Percentiles rank a stretch among this genome's conserved stretches.
Evolutionary conservation across 1,140 invertebrate genomes (phyloP).

Genomic region (Drosophila cardini): DNA sequence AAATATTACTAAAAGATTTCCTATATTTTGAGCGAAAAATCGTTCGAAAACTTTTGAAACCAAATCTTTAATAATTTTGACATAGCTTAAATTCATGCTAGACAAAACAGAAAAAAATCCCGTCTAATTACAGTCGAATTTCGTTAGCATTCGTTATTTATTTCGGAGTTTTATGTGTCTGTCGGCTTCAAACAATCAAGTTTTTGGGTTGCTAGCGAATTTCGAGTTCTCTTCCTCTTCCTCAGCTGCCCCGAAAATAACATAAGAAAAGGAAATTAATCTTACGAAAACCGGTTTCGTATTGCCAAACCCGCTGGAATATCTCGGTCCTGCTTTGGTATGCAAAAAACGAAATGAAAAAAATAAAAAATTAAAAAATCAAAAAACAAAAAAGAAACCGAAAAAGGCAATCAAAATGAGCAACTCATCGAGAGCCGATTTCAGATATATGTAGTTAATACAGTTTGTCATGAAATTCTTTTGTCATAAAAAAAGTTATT

Average conservation of each 20-base stretch:
- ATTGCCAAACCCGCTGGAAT: constrained; percentile 27
- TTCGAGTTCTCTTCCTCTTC: constrained; percentile 24
- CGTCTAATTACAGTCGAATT: not conserved
- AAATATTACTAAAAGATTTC: too few species aligned
- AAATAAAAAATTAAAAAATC: not conserved
- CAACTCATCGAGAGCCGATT: constrained; percentile 5
- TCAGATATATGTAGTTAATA: constrained; percentile 9
- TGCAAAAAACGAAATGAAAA: constrained; percentile 8
- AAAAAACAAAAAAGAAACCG: constrained; percentile 3
- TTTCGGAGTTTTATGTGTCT: not conserved
- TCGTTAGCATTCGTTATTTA: constrained; percentile 15
- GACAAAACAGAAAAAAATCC: not conserved
- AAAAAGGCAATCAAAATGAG: constrained; percentile 25
- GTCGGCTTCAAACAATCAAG: constrained; percentile 26
- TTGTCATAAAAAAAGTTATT: too few species aligned
- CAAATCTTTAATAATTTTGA: too few species aligned
- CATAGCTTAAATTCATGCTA: too few species aligned
- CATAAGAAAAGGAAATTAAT: constrained; percentile 41
- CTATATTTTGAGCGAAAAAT: too few species aligned
- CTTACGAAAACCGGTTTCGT: constrained; percentile 35
- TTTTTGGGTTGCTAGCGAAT: constrained; percentile 39
- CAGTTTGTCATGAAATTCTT: too few species aligned
- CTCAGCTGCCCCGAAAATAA: constrained; percentile 31
- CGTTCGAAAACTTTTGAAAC: too few species aligned
- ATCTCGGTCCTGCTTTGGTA: constrained; percentile 14